phyloP scores from a whole-genome alignment of 2,797 vertebrate genomes.

The Dendrocincla tyrannina region DNA sequence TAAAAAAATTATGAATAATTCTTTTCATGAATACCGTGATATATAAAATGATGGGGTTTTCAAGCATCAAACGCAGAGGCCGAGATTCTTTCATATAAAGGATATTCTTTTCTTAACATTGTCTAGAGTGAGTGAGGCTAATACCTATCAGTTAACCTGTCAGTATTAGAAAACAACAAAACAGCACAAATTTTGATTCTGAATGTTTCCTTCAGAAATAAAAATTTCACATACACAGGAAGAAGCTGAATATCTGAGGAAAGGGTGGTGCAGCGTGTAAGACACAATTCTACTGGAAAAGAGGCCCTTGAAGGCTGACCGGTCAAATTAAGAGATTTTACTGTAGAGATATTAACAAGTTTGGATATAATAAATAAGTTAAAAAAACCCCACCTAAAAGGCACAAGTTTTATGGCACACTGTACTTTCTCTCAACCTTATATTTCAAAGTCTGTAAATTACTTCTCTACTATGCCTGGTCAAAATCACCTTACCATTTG shows the following conservation, averaged over 20 bases:
- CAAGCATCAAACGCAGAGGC: not conserved
- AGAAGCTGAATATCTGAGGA: not conserved
- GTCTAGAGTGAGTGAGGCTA: not conserved
- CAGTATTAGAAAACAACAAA: not conserved
- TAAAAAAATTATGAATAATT: not conserved
- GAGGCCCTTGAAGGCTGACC: not conserved
- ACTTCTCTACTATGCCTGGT: not conserved
- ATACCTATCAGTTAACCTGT: not conserved
- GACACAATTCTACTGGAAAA: not conserved
- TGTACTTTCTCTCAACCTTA: not conserved
- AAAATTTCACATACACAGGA: not conserved
- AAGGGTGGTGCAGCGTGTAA: not conserved
- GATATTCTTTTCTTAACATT: not conserved
- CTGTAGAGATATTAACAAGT: not conserved
- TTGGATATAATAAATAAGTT: not conserved
- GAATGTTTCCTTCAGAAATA: not conserved
- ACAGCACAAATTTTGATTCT: not conserved
- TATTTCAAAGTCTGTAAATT: not conserved
- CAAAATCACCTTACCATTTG: not conserved
- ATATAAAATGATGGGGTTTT: not conserved
- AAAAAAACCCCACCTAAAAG: rapidly evolving
- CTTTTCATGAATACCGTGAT: not conserved
- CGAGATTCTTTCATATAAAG: not conserved
- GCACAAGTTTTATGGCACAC: not conserved
- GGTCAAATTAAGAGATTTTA: not conserved